Conservation (phyloP, 2,113 vertebrate genomes). For the Stomatorhinus ivindoensis region DNA sequence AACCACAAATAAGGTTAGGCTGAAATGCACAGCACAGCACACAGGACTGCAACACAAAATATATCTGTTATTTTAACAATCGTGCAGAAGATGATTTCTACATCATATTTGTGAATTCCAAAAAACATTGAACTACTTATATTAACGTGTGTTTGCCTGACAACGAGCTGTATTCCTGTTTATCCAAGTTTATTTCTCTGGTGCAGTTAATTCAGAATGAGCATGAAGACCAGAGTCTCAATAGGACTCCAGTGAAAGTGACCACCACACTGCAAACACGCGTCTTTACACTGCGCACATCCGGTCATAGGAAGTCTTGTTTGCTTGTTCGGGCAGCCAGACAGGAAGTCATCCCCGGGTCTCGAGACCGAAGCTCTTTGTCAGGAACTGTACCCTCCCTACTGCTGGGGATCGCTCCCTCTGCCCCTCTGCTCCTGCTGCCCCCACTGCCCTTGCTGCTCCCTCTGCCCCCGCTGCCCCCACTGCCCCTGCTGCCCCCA, state of each 20-base stretch:
- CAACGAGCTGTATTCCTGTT: background rate
- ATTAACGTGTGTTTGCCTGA: background rate
- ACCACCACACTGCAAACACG: background rate
- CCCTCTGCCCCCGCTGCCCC: too few relatives aligned
- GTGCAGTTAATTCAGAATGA: background rate
- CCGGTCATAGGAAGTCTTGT: background rate
- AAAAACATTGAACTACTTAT: background rate
- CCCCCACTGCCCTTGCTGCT: too few relatives aligned
- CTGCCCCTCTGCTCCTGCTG: background rate
- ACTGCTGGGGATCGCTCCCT: background rate
- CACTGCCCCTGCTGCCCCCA: too few relatives aligned
- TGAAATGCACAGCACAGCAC: background rate
- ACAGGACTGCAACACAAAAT: background rate
- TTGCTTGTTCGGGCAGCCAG: background rate
- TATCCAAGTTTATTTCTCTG: background rate
- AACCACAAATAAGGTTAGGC: slow-evolving; percentile 19
- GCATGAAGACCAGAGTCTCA: background rate
- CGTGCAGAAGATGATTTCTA: background rate
- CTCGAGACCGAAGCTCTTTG: background rate
- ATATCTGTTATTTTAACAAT: background rate
- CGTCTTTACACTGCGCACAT: background rate
- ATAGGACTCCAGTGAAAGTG: background rate
- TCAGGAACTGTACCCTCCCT: background rate
- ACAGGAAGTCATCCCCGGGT: background rate
- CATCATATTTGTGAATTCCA: background rate